Percentiles rank a stretch among this genome's conserved stretches.
phyloP scores from a whole-genome alignment of 1,140 invertebrate genomes.

The Drosophila kanapiae region DNA sequence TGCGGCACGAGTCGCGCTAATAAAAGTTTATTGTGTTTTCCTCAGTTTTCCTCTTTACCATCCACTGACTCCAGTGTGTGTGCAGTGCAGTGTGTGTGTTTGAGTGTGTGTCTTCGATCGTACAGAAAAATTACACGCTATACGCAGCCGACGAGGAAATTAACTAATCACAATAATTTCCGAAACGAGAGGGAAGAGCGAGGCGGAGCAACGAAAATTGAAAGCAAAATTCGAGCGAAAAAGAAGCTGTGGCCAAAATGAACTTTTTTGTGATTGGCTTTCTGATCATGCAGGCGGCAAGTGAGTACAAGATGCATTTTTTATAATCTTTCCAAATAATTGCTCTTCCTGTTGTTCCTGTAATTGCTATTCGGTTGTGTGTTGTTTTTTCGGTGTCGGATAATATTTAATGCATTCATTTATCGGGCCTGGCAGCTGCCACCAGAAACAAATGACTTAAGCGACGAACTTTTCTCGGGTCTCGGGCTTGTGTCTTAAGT shows the following conservation, averaged over 20 bases:
- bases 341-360: conserved; percentile 25
- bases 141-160: conserved; percentile 52
- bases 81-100: conserved; percentile 21
- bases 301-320: conserved; percentile 67
- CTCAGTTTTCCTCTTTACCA: conserved; percentile 33
- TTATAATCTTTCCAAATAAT: conserved; percentile 22
- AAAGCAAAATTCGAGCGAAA: conserved; percentile 44
- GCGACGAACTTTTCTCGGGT: conserved; percentile 32
- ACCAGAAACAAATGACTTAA: conserved; percentile 24
- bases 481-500: conserved; percentile 64
- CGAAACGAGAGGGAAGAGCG: conserved; percentile 11
- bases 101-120: conserved; percentile 35
- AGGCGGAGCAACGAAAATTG: conserved; percentile 13
- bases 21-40: conserved; percentile 59
- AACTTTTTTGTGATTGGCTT: conserved; percentile 84
- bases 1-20: conserved; percentile 61
- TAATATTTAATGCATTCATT: conserved; percentile 23
- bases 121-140: conserved; percentile 50
- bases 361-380: conserved; percentile 40
- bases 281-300: conserved; percentile 84
- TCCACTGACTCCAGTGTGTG: conserved; percentile 12
- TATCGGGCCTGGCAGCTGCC: conserved; percentile 10
- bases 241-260: conserved; percentile 60
- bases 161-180: conserved; percentile 49
- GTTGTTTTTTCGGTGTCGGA: conserved; percentile 30